Base-by-base conservation (phyloP, 2,113 vertebrate species). In the Sinocyclocheilus anophthalmus region DNA sequence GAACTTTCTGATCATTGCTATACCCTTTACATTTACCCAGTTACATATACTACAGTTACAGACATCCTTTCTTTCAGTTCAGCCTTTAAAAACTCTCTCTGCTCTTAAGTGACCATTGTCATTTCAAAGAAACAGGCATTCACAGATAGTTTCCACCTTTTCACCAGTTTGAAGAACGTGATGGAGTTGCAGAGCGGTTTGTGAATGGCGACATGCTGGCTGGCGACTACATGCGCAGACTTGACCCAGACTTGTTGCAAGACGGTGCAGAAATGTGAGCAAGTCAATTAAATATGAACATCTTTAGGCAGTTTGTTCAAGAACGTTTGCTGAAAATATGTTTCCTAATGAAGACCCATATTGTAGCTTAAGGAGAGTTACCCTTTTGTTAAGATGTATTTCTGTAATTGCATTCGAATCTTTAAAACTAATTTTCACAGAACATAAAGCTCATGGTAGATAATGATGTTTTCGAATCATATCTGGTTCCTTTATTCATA, bases 101-200 rank as follows among this genome's bases (percentile, higher is more conserved):
- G 70, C 33, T 61, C 14, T 50, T 61, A 72, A 85, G 26, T 30
- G 45, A 39, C 84, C 59, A 73, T 82, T 83, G 75, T 75, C 26
- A 48, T 82, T 83, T 81, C 16, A 81, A 87, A 39, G 53, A 61
- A 83, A 55, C 53, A 82, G 77, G 76, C 57, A 16, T 86, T 86
- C 65, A 79, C 59, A 22, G 85, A 81, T 82, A 81, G 77, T 90
- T 85, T 88, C 65, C 81, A 84, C 77, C 81, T 85, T 65, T 65
- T 48, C 76, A 24, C 76, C 79, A 42, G 67, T 33, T 13, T 59
- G 69, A 20, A 42, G 77, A 33, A 33, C 45, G 16, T 75, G 84
- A 26, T 37, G 48, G 65, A 65, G 76, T 61, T 55, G 80, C 87
- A 75, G 63, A 84, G 63, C 55, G 69, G 84, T 57, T 39, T 65